Percentiles rank a stretch among this genome's conserved stretches.
phyloP scores from a whole-genome alignment of 2,888 invertebrate species.

The Limnephilus rhombicus region DNA sequence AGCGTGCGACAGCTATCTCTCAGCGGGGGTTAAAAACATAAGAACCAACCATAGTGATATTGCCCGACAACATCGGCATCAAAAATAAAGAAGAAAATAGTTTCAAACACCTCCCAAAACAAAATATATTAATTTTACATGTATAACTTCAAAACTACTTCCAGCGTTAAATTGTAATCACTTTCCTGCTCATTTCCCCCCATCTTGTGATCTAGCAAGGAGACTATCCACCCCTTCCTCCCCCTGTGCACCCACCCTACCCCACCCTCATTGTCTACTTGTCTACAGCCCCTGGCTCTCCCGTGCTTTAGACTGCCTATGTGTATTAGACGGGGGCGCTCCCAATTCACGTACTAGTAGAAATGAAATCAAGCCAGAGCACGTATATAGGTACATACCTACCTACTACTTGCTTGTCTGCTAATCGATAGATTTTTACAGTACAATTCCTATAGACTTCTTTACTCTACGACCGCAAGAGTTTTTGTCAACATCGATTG shows the following conservation, averaged over 20 bases:
- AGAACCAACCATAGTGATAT: not conserved
- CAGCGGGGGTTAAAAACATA: not conserved
- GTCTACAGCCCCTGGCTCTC: constrained; percentile 1
- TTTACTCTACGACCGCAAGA: not conserved
- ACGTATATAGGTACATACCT: not conserved
- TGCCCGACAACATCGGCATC: not conserved
- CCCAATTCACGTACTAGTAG: constrained; percentile 6
- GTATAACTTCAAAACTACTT: not conserved
- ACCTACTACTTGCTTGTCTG: not conserved
- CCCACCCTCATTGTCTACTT: not conserved
- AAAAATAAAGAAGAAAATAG: not conserved
- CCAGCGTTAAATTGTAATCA: not conserved
- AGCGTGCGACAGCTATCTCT: not conserved
- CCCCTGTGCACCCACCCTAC: not conserved
- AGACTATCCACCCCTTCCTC: not conserved
- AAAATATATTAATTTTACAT: too few relatives aligned
- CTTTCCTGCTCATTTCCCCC: not conserved
- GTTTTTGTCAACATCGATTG: not conserved
- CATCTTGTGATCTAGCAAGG: not conserved
- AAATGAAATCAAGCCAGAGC: not conserved
- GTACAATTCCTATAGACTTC: not conserved
- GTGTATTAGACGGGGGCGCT: constrained; percentile 12
- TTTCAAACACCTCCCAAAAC: too few relatives aligned
- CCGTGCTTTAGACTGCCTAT: not conserved
- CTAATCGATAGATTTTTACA: constrained; percentile 20